Evolutionary conservation across 2,888 invertebrate genomes (phyloP).

Genomic region (Dasypogon diadema): DNA sequence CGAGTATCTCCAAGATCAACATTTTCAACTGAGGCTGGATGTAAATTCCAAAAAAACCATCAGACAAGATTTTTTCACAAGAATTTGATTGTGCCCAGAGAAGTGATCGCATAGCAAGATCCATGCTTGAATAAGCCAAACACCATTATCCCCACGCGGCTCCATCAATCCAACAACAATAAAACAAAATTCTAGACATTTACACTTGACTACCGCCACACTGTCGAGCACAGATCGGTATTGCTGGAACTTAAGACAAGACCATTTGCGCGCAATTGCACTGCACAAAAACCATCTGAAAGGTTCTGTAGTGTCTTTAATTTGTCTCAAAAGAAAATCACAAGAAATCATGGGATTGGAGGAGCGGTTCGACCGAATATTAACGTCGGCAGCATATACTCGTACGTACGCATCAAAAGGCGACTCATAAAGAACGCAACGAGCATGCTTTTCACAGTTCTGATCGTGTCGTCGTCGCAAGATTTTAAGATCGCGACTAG

Average conservation of each 20-base stretch:
- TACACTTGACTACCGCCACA: not conserved
- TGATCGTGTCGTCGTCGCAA: not conserved
- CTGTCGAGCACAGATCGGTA: not conserved
- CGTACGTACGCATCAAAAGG: not conserved
- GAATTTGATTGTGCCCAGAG: no score
- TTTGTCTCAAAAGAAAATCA: not conserved
- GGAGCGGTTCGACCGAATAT: not conserved
- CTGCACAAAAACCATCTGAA: not conserved
- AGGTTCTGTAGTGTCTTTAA: not conserved
- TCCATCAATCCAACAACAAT: not conserved
- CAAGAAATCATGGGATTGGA: not conserved
- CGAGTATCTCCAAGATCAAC: no score
- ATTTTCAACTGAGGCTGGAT: no score
- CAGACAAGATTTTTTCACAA: no score
- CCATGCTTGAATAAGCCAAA: no score
- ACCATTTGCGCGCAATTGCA: not conserved
- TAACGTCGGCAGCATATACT: not conserved
- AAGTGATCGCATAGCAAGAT: no score
- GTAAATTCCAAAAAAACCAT: no score
- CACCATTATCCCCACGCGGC: no score
- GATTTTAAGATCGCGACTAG: not conserved
- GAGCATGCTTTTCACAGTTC: not conserved
- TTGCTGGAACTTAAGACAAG: no score
- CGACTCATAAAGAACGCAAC: constrained; percentile 24
- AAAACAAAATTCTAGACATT: not conserved